Evolutionary conservation across 2,888 invertebrate genomes (phyloP).

Genomic region (Ryuthela nishihirai): DNA sequence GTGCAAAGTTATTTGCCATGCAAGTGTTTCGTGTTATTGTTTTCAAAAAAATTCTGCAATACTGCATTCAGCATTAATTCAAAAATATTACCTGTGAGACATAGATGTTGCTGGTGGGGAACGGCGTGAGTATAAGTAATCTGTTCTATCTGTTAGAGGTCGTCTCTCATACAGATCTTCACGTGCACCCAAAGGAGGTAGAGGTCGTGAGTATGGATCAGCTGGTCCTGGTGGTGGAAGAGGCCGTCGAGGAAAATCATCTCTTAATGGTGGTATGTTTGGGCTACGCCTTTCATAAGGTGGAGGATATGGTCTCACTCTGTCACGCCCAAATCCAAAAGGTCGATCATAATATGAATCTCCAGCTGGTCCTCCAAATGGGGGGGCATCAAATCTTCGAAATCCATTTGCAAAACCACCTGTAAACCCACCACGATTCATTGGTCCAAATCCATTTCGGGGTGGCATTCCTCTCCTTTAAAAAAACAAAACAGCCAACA

Average conservation of each 20-base stretch:
- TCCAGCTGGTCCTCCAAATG: conserved; percentile 10
- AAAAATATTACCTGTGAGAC: conserved; percentile 3
- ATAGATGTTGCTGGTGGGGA: conserved; percentile 17
- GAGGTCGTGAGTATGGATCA: conserved; percentile 26
- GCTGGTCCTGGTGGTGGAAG: conserved; percentile 16
- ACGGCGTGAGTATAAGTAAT: conserved; percentile 29
- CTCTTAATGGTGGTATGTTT: conserved; percentile 17
- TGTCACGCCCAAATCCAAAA: conserved; percentile 17
- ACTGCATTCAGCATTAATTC: neutral
- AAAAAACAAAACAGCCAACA: no score
- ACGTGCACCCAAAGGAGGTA: conserved; percentile 11
- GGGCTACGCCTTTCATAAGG: conserved; percentile 28
- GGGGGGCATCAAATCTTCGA: conserved; percentile 15
- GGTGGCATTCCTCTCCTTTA: no score
- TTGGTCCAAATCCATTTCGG: conserved; percentile 11
- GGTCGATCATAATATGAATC: conserved; percentile 31
- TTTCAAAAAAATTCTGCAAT: neutral
- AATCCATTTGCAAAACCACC: conserved; percentile 21
- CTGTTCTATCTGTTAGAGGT: conserved; percentile 19
- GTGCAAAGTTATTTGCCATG: neutral
- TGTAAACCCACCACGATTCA: conserved; percentile 7
- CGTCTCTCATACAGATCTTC: conserved; percentile 33
- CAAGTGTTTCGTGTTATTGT: neutral
- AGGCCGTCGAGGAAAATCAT: conserved; percentile 11
- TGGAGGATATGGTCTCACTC: conserved; percentile 33